A percentile compares a stretch with the other conserved stretches of the same genome.
Evolutionary conservation across 2,113 vertebrate species (phyloP).

Genomic region (Ctenomys sociabilis): DNA sequence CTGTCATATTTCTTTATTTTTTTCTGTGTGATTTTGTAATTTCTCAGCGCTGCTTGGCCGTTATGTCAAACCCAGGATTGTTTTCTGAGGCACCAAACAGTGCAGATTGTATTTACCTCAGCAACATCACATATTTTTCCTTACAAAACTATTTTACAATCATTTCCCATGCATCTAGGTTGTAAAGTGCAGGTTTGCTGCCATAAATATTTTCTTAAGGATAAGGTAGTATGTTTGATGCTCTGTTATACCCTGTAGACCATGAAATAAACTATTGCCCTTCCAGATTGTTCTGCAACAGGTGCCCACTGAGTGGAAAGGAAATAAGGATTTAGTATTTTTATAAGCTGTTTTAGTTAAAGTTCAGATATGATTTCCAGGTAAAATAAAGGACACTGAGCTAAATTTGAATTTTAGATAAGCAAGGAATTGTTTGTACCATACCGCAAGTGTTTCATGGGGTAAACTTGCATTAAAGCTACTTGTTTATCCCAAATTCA

Average conservation of each 20-base stretch:
- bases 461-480: background rate
- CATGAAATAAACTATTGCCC: background rate
- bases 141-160: background rate
- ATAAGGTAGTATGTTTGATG: background rate
- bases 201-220: conserved; percentile 31
- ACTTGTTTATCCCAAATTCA: background rate
- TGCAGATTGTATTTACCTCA: background rate
- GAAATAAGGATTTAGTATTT: background rate
- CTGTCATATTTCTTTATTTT: background rate
- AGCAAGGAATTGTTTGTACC: background rate
- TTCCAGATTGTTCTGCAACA: background rate
- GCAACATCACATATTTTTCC: background rate
- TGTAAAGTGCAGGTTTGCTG: background rate
- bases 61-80: background rate
- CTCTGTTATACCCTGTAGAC: background rate
- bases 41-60: background rate
- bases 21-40: background rate
- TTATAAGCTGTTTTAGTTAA: background rate
- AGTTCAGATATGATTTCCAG: background rate
- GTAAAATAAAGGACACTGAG: background rate
- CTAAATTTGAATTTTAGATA: conserved; percentile 8
- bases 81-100: background rate
- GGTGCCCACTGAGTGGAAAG: background rate
- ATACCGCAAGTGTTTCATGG: background rate
- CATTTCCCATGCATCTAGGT: background rate